Evolutionary conservation across 2,113 vertebrate species (phyloP).

Genomic region (Urocolius indicus): DNA sequence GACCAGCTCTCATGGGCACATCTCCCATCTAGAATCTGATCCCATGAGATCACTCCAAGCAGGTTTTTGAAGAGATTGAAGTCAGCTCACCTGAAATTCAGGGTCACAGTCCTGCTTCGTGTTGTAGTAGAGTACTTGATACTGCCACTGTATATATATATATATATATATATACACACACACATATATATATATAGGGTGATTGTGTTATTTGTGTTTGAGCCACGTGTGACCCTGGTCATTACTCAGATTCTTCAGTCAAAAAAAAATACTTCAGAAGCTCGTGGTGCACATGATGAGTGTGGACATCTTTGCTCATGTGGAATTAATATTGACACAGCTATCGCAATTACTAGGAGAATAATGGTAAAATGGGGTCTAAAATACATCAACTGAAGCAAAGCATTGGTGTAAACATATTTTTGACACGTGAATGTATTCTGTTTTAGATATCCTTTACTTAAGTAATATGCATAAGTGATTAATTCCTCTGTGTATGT

Average conservation of each 20-base stretch:
- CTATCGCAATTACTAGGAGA: not conserved
- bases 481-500: not conserved
- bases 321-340: not conserved
- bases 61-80: too few species aligned
- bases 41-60: too few species aligned
- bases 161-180: not conserved
- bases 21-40: too few species aligned
- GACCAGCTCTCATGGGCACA: too few species aligned
- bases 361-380: not conserved
- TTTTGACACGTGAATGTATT: not conserved
- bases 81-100: too few species aligned
- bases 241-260: not conserved
- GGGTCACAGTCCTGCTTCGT: too few species aligned
- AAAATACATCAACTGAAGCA: not conserved
- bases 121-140: not conserved
- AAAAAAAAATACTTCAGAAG: not conserved
- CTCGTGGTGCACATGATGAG: not conserved
- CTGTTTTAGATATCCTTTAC: not conserved
- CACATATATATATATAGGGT: not conserved
- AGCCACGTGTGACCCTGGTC: not conserved
- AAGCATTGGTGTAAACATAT: not conserved
- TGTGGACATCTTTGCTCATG: not conserved
- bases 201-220: not conserved
- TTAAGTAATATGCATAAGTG: not conserved
- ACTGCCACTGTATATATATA: not conserved